These are phyloP conservation scores for Xiphorhynchus erythropygius DNA, from an alignment of 2,797 vertebrate genomes.

Conservation along the genomic window DNA sequence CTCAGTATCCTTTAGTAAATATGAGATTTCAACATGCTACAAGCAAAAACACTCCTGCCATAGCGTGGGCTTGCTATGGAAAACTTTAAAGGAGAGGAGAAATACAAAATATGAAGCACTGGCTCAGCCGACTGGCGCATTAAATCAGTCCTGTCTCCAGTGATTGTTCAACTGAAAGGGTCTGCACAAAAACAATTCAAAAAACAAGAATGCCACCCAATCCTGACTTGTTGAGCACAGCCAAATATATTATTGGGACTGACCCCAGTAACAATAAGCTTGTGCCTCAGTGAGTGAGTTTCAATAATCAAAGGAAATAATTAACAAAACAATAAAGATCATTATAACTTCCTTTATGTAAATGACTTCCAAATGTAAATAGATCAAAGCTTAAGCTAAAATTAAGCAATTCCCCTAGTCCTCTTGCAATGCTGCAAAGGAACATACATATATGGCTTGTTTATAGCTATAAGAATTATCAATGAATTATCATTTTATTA, in stretches of 20 bases:
- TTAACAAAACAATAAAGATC: conserved; percentile 57
- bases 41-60: not conserved
- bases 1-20: conserved; percentile 39
- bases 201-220: not conserved
- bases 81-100: conserved; percentile 8
- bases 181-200: not conserved
- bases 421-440: not conserved
- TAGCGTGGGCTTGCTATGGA: not conserved
- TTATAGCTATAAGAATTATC: not conserved
- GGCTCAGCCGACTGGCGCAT: not conserved
- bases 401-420: conserved; percentile 31
- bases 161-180: not conserved
- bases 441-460: not conserved
- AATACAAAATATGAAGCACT: not conserved
- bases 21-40: not conserved
- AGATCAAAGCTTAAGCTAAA: conserved; percentile 43
- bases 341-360: conserved; percentile 48
- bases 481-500: not conserved
- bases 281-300: conserved; percentile 25
- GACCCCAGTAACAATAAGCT: conserved; percentile 14
- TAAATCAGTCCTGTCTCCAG: not conserved
- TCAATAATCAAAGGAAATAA: conserved; percentile 60
- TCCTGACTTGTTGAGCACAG: not conserved
- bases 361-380: conserved; percentile 55
- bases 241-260: not conserved